Conservation (phyloP, 1,140 invertebrate species). For the Neocloeon triangulifer region DNA sequence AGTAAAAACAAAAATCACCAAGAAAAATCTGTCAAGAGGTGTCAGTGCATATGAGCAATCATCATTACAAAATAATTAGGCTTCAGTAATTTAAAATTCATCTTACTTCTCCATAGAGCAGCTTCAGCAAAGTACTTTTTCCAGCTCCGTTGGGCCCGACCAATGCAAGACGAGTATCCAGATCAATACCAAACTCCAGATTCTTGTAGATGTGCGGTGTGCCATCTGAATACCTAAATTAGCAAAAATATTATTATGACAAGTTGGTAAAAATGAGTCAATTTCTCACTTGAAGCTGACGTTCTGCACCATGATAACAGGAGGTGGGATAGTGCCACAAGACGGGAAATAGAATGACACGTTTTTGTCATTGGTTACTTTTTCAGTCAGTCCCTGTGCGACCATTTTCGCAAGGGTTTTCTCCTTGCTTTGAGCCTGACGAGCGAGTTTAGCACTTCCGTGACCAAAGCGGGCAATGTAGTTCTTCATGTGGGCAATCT, state of each 20-base stretch:
- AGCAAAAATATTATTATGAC: conserved; percentile 1
- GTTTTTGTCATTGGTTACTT: conserved; percentile 71
- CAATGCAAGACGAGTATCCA: conserved; percentile 91
- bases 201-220: conserved; percentile 89
- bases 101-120: conserved; percentile 83
- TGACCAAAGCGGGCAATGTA: conserved; percentile 99
- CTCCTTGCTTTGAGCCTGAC: conserved; percentile 98
- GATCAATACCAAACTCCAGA: conserved; percentile 95
- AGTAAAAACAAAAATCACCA: conserved; percentile 1
- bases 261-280: not conserved
- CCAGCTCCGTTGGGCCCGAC: conserved; percentile 98
- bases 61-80: conserved; percentile 5
- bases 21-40: conserved; percentile 2
- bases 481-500: conserved; percentile 99
- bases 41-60: conserved; percentile 4
- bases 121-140: conserved; percentile 90
- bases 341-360: conserved; percentile 92
- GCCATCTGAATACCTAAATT: too few relatives aligned
- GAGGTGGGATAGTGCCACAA: conserved; percentile 90
- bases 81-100: too few relatives aligned
- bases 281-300: too few relatives aligned
- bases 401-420: conserved; percentile 99
- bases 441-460: conserved; percentile 90
- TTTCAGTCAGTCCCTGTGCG: conserved; percentile 87
- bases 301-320: conserved; percentile 97